Base-by-base conservation (phyloP, 2,797 vertebrate genomes). In the Myotis planiceps region DNA sequence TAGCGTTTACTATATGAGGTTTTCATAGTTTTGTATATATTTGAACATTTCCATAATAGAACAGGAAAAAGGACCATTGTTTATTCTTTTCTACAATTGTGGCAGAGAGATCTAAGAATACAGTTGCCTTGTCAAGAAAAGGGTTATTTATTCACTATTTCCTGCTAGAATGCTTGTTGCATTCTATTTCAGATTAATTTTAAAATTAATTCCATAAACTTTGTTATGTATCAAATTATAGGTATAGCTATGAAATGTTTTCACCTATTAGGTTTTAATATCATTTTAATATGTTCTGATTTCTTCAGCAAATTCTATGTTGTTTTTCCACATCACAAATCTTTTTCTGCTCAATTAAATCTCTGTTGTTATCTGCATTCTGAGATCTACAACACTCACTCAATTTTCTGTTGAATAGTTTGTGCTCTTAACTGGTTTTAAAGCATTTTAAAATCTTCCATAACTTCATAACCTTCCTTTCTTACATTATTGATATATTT, bases 61-160 rank as follows among this genome's bases (percentile, higher is more conserved):
- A 78, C 6, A 93, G 78, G 29, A 65, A 5, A 1, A 55, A 10
- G 37, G 60, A 9, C 45, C 88, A 88, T 51, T 51, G 32, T 49
- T 89, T 95, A 80, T 82, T 94, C 51, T 94, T 95, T 91, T 71
- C 53, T 63, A 79, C 9, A 91, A 71, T 34, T 66, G 34, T 87
- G 32, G 6, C 76, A 93, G 21, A 71, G 32, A 94, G 19, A 96
- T 51, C 58, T 80, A 88, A 91, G 66, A 91, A 90, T 87, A 92
- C 3, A 63, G 66, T 86, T 83, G 92, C n/a, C 29, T 89, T 96
- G 92, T 25, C 47, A 87, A 94, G 75, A 51, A 76, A 96, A 69
- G 8, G 86, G 5, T 85, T 90, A 83, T 92, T 96, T 96, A 94
- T 88, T 91, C 47, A 90, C 39, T 63, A 63, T 83, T 95, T 97